Conservation (phyloP, 2,888 invertebrate genomes). For the Stegana nigrithorax region DNA sequence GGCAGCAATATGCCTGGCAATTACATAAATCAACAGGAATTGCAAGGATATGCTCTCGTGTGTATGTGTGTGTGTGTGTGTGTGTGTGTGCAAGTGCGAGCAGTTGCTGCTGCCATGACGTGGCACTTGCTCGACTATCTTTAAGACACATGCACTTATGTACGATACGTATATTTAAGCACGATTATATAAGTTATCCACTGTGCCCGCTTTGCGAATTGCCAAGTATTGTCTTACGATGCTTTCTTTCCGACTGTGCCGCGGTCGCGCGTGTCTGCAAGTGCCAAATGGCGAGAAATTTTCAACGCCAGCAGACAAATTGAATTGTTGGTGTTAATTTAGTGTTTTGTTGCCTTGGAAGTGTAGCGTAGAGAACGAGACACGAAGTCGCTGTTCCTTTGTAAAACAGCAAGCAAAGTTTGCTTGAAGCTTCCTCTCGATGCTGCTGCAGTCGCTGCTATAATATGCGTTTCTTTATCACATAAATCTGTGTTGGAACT, state of each 20-base stretch:
- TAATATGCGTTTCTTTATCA: too few species aligned
- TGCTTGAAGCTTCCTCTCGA: too few species aligned
- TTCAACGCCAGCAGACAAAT: constrained; percentile 1
- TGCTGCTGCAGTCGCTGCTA: too few species aligned
- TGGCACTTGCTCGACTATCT: background rate
- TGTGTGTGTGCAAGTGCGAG: background rate
- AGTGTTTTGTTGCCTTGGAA: constrained; percentile 7
- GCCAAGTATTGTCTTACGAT: too few species aligned
- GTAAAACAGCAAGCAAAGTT: too few species aligned
- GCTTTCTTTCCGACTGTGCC: background rate
- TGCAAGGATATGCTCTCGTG: background rate
- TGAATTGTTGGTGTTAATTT: constrained; percentile 17
- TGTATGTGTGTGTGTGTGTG: too few species aligned
- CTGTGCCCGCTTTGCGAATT: background rate
- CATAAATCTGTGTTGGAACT: too few species aligned
- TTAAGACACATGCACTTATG: too few species aligned
- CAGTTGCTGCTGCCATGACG: too few species aligned
- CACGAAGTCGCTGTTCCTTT: too few species aligned
- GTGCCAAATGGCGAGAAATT: background rate
- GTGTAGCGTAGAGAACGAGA: too few species aligned
- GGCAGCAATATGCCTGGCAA: constrained; percentile 17
- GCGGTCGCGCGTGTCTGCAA: background rate
- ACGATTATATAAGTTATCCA: background rate
- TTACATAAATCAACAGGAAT: constrained; percentile 29
- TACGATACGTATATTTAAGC: background rate